phyloP scores from a whole-genome alignment of 2,113 vertebrate genomes.

The Pipa parva region DNA sequence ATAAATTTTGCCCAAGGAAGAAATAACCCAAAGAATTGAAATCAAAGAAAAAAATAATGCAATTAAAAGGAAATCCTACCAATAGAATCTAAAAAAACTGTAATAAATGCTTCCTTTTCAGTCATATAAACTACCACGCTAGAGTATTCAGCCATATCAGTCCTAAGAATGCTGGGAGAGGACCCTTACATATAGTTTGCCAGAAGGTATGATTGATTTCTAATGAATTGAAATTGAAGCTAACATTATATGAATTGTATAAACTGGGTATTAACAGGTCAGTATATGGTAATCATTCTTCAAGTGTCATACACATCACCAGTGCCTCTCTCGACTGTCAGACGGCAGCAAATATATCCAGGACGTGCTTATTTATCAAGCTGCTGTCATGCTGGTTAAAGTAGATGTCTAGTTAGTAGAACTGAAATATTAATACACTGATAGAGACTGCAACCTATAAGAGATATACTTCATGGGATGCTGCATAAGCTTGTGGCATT shows the following conservation, averaged over 20 bases:
- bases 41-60: too few relatives aligned
- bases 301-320: background rate
- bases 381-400: background rate
- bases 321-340: background rate
- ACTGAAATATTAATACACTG: background rate
- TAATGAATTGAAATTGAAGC: slow-evolving; percentile 5
- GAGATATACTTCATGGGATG: too few relatives aligned
- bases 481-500: too few relatives aligned
- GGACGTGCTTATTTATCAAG: background rate
- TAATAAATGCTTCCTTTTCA: too few relatives aligned
- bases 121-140: too few relatives aligned
- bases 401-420: background rate
- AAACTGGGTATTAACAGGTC: slow-evolving; percentile 2
- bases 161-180: background rate
- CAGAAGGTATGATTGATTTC: background rate
- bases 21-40: too few relatives aligned
- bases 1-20: too few relatives aligned
- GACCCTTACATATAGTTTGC: background rate
- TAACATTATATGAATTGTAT: background rate
- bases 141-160: background rate
- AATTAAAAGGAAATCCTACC: too few relatives aligned
- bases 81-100: too few relatives aligned
- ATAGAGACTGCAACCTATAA: background rate
- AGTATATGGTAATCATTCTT: background rate
- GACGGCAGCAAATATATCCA: background rate